A percentile compares a stretch with the other conserved stretches of the same genome.
These are phyloP conservation scores for Drosophila nigricruria DNA, from an alignment of 2,888 invertebrate species.

Conservation along the genomic window DNA sequence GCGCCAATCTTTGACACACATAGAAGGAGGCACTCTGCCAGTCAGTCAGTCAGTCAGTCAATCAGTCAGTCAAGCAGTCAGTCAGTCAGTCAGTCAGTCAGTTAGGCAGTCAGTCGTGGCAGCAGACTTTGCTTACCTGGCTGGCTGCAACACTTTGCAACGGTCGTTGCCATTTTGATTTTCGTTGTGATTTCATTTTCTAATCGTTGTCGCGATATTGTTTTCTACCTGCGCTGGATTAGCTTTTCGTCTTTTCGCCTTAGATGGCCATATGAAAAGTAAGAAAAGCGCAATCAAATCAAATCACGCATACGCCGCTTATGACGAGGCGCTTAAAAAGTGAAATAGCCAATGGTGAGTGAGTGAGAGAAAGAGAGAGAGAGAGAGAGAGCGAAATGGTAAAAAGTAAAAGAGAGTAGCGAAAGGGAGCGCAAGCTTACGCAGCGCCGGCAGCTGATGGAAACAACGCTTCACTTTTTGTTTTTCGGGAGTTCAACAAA, in stretches of 20 bases:
- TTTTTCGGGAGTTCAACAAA: conserved; percentile 70
- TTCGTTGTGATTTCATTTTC: conserved; percentile 74
- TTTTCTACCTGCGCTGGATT: conserved; percentile 59
- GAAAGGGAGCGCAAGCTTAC: conserved; percentile 54
- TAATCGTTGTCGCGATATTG: conserved; percentile 61
- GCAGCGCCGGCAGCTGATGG: conserved; percentile 29
- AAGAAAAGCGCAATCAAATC: conserved; percentile 53
- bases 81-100: conserved; percentile 25
- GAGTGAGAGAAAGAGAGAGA: background rate
- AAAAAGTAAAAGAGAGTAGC: conserved; percentile 62
- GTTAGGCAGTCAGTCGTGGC: conserved; percentile 47
- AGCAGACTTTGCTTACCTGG: conserved; percentile 66
- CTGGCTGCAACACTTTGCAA: conserved; percentile 53
- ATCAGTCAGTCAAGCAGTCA: conserved; percentile 20
- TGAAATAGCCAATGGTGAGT: conserved; percentile 56
- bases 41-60: conserved; percentile 39
- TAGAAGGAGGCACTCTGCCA: conserved; percentile 59
- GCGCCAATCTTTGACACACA: conserved; percentile 77
- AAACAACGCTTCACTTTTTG: conserved; percentile 61
- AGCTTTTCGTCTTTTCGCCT: conserved; percentile 35
- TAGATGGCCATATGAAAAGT: conserved; percentile 55
- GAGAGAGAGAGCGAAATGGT: conserved; percentile 35
- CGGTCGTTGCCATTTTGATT: conserved; percentile 76
- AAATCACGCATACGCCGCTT: conserved; percentile 71
- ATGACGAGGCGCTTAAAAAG: conserved; percentile 57